phyloP scores from a whole-genome alignment of 2,888 invertebrate genomes.

The Drosophila mayaguana region DNA sequence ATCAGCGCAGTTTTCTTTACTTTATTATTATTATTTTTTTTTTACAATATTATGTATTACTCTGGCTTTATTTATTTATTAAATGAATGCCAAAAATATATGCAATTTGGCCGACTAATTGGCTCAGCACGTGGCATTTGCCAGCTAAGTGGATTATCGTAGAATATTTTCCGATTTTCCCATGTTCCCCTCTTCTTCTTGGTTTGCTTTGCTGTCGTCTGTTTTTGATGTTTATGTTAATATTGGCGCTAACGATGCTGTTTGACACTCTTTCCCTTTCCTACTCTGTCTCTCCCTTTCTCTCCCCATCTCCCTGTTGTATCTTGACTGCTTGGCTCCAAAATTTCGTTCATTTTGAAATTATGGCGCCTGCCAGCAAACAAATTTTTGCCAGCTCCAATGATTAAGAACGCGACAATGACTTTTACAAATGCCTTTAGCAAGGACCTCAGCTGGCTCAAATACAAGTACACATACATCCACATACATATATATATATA shows the following conservation, averaged over 20 bases:
- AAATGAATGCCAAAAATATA: slow-evolving; percentile 43
- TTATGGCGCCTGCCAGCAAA: slow-evolving; percentile 54
- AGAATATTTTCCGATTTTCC: slow-evolving; percentile 2
- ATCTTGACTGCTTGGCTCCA: slow-evolving; percentile 13
- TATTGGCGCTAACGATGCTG: slow-evolving; percentile 56
- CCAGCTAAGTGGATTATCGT: slow-evolving; percentile 48
- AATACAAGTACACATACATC: neutral
- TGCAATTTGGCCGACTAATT: slow-evolving; percentile 40
- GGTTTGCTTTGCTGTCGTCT: slow-evolving; percentile 11
- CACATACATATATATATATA: slow-evolving; percentile 15
- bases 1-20: slow-evolving; percentile 11
- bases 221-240: slow-evolving; percentile 40
- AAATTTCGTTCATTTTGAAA: slow-evolving; percentile 59
- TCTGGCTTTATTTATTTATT: slow-evolving; percentile 38
- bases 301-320: neutral
- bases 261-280: neutral
- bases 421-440: slow-evolving; percentile 46
- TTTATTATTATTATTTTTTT: neutral
- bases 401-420: slow-evolving; percentile 67
- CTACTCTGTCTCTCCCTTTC: no score
- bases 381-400: slow-evolving; percentile 41
- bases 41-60: slow-evolving; percentile 13
- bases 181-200: neutral
- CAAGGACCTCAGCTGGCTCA: slow-evolving; percentile 37
- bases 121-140: slow-evolving; percentile 51